Conservation (phyloP, 1,140 invertebrate genomes). For the Drosophila malerkotliana region DNA sequence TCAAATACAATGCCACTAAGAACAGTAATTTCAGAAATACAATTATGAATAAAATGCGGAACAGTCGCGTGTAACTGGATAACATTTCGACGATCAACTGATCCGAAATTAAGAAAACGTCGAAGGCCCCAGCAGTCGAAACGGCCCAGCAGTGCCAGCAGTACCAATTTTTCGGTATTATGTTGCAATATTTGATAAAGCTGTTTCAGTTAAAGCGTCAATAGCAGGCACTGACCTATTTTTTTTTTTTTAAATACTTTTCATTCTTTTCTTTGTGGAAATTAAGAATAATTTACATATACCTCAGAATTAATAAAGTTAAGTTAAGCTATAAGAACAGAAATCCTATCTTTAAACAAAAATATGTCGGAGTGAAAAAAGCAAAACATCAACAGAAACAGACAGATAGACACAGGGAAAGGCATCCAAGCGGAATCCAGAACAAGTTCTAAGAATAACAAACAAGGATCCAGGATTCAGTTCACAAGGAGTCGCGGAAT, state of each 20-base stretch:
- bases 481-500: neutral
- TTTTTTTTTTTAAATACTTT: no score
- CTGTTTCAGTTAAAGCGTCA: conserved; percentile 22
- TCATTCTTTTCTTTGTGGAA: no score
- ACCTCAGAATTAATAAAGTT: no score
- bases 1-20: conserved; percentile 29
- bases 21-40: conserved; percentile 53
- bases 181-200: conserved; percentile 54
- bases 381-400: neutral
- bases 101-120: conserved; percentile 1
- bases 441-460: conserved; percentile 38
- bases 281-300: no score
- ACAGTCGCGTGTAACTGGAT: conserved; percentile 39
- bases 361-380: neutral
- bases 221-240: neutral
- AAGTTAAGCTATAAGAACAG: no score
- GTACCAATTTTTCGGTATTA: neutral
- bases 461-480: conserved; percentile 27
- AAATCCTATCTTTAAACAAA: no score
- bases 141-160: neutral
- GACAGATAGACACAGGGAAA: neutral
- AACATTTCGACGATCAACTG: conserved; percentile 34
- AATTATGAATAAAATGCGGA: conserved; percentile 47
- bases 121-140: neutral
- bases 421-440: conserved; percentile 23